These are phyloP conservation scores for Picathartes gymnocephalus DNA, from an alignment of 2,113 vertebrate genomes.

Conservation along the genomic window DNA sequence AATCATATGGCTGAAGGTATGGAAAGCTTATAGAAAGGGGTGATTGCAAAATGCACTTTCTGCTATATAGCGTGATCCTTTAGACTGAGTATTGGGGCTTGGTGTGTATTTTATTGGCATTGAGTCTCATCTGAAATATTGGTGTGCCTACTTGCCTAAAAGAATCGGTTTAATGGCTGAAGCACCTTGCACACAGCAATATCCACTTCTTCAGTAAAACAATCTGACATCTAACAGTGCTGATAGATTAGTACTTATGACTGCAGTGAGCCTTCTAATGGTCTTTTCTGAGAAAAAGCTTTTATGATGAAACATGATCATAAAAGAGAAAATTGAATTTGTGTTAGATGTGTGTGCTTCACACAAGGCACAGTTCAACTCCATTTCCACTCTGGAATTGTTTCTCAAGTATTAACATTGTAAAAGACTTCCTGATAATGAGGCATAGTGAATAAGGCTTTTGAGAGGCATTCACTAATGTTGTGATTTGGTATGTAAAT, in stretches of 20 bases:
- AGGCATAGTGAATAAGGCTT: neutral
- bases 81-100: neutral
- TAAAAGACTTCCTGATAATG: neutral
- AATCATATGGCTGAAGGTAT: neutral
- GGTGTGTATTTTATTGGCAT: neutral
- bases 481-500: neutral
- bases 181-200: neutral
- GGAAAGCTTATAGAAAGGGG: neutral
- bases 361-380: neutral
- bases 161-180: neutral
- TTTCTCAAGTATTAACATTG: neutral
- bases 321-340: neutral
- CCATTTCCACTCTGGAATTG: neutral
- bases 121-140: neutral
- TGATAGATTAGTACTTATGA: neutral
- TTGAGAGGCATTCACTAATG: neutral
- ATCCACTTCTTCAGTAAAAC: neutral
- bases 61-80: neutral
- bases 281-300: neutral
- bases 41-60: neutral
- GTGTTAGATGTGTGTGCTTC: neutral
- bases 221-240: neutral
- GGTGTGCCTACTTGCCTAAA: neutral
- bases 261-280: neutral
- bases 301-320: neutral